Conservation (phyloP, 2,888 invertebrate species). For the Drosophila paramelanica region DNA sequence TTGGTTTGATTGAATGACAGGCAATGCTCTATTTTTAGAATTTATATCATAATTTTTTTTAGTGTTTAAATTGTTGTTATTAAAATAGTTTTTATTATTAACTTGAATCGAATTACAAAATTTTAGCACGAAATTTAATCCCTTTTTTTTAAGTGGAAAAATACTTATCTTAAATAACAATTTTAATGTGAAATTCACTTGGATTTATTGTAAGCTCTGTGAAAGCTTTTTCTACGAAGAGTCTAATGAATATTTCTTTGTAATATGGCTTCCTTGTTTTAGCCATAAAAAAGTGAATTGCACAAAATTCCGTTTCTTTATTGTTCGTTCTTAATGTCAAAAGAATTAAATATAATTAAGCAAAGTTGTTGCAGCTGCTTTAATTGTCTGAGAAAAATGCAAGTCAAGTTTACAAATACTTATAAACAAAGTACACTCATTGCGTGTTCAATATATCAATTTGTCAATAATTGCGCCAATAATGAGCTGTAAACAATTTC, state of each 20-base stretch:
- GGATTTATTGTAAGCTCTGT: neutral
- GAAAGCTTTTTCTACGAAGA: neutral
- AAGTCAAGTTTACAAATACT: constrained; percentile 8
- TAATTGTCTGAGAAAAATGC: constrained; percentile 27
- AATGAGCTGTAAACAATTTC: constrained; percentile 30
- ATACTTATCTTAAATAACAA: neutral
- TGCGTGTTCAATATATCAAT: constrained; percentile 38
- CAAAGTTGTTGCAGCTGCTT: neutral
- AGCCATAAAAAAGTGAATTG: neutral
- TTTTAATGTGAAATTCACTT: neutral
- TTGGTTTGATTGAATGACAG: too few species aligned
- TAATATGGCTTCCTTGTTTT: constrained; percentile 5
- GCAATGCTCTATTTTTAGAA: too few species aligned
- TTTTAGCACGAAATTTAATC: too few species aligned
- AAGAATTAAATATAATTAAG: constrained; percentile 20
- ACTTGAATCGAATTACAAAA: too few species aligned
- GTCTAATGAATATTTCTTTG: neutral
- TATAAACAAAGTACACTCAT: constrained; percentile 2
- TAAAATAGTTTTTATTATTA: too few species aligned
- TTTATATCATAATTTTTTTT: too few species aligned
- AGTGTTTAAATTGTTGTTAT: too few species aligned
- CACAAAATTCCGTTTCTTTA: neutral
- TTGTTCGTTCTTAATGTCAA: constrained; percentile 9
- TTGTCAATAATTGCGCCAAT: constrained; percentile 25
- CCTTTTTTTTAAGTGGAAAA: neutral